Percentiles rank a stretch among this genome's conserved stretches.
Conservation (phyloP, 1,140 invertebrate species). For the Habropoda laboriosa region DNA sequence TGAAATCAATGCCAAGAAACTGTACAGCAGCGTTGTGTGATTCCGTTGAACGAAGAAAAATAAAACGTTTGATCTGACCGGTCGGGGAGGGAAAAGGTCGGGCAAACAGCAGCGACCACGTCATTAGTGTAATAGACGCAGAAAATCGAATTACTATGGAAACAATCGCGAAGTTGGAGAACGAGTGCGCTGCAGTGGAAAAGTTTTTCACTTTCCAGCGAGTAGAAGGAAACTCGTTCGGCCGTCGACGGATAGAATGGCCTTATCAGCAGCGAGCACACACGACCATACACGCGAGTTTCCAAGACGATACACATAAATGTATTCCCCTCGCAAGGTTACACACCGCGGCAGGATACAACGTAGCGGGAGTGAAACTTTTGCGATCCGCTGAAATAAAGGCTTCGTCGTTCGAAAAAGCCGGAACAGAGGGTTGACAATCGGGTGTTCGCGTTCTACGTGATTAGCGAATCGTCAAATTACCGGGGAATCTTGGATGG, state of each 20-base stretch:
- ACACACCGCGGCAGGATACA: neutral
- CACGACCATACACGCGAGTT: conserved; percentile 62
- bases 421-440: neutral
- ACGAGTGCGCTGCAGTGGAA: conserved; percentile 39
- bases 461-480: neutral
- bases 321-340: conserved; percentile 48
- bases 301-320: conserved; percentile 52
- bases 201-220: conserved; percentile 64
- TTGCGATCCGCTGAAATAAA: neutral
- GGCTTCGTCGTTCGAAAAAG: neutral
- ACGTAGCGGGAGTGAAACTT: conserved; percentile 20
- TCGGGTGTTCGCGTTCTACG: neutral
- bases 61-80: neutral
- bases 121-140: conserved; percentile 22
- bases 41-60: neutral
- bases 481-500: no score
- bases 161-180: conserved; percentile 16
- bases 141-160: conserved; percentile 45
- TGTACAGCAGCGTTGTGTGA: neutral
- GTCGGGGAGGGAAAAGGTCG: neutral
- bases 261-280: conserved; percentile 73
- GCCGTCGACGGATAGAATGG: conserved; percentile 65
- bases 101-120: neutral
- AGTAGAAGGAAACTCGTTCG: conserved; percentile 69
- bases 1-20: neutral